A percentile compares a stretch with the other conserved stretches of the same genome.
These are phyloP conservation scores for Pocillopora meandrina DNA, from an alignment of 92 coral and sea anemone genomes.

Conservation along the genomic window DNA sequence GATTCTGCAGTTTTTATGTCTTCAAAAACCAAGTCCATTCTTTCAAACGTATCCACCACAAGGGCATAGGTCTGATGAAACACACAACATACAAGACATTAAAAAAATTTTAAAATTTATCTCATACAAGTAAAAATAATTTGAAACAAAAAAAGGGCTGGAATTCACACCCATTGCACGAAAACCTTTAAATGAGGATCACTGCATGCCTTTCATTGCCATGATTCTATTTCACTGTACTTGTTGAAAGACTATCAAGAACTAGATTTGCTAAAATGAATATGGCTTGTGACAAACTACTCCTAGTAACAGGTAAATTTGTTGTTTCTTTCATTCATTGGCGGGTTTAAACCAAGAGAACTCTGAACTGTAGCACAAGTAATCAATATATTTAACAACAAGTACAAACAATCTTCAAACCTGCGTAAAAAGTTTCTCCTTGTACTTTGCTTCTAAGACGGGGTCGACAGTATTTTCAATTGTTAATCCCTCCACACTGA, in stretches of 20 bases:
- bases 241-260: too few species aligned
- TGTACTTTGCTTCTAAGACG: constrained; percentile 75
- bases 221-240: too few species aligned
- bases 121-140: neutral
- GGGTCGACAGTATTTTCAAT: constrained; percentile 57
- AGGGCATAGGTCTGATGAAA: constrained; percentile 59
- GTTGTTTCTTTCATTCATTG: neutral
- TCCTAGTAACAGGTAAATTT: too few species aligned
- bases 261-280: too few species aligned
- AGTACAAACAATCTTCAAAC: constrained; percentile 16
- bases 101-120: neutral
- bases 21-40: constrained; percentile 68
- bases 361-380: neutral
- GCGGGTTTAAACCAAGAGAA: neutral
- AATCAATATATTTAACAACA: neutral
- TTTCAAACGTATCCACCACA: constrained; percentile 65
- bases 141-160: too few species aligned
- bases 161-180: too few species aligned
- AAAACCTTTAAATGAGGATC: too few species aligned
- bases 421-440: constrained; percentile 70
- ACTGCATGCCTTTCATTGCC: too few species aligned
- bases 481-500: constrained; percentile 54
- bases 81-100: neutral
- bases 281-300: too few species aligned
- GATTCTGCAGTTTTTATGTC: constrained; percentile 53